A percentile compares a stretch with the other conserved stretches of the same genome.
These are phyloP conservation scores for Sebastes vulpes DNA, from an alignment of 2,797 vertebrate species.

Conservation along the genomic window DNA sequence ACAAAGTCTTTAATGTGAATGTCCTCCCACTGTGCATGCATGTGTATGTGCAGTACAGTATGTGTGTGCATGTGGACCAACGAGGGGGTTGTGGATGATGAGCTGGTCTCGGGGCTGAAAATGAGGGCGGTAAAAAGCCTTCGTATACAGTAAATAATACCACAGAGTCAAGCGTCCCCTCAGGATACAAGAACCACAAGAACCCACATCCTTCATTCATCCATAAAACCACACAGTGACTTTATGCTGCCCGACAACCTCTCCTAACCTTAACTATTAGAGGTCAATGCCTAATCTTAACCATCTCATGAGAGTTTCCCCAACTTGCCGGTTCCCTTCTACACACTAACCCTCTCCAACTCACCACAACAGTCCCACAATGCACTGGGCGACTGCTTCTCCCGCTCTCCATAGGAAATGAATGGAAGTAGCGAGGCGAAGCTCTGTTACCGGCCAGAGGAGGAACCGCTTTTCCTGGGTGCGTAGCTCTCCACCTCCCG, in stretches of 20 bases:
- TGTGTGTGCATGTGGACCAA: background rate
- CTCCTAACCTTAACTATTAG: too few relatives aligned
- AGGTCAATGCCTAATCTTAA: too few relatives aligned
- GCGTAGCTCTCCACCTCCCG: too few relatives aligned
- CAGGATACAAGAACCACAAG: slow-evolving; percentile 10
- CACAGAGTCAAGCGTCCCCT: slow-evolving; percentile 19
- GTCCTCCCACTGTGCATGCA: background rate
- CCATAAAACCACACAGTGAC: slow-evolving; percentile 1
- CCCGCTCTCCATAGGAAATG: too few relatives aligned
- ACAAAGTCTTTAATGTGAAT: background rate
- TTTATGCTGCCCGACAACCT: too few relatives aligned
- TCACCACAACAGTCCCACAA: too few relatives aligned
- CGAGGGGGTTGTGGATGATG: background rate
- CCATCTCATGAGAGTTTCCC: too few relatives aligned
- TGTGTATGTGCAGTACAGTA: too few relatives aligned
- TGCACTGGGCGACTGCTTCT: too few relatives aligned
- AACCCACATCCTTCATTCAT: slow-evolving; percentile 11
- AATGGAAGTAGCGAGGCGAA: fast-evolving
- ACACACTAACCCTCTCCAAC: too few relatives aligned
- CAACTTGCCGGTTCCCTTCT: too few relatives aligned
- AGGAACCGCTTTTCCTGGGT: too few relatives aligned
- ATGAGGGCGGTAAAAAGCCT: slow-evolving; percentile 10
- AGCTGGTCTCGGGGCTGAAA: background rate
- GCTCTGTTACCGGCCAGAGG: fast-evolving
- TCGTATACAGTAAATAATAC: slow-evolving; percentile 29